Evolutionary conservation across 2,797 vertebrate species (phyloP).

Genomic region (Phoxinus dragarum): DNA sequence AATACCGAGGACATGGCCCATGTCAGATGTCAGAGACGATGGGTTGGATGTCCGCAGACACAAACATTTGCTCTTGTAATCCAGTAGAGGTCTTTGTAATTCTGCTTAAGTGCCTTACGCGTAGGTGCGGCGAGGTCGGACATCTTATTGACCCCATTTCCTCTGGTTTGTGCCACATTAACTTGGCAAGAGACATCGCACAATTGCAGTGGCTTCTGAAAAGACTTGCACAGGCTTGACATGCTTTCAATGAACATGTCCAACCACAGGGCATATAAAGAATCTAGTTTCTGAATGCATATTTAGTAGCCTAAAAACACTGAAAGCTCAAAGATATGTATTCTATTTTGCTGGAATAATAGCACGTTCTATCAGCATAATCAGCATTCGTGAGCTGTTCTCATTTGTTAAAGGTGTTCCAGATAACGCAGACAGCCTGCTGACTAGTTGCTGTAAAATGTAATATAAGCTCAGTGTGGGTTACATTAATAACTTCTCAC

Average conservation of each 20-base stretch:
- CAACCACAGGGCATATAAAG: not conserved
- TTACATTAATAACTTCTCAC: slow-evolving; percentile 31
- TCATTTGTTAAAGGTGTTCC: slow-evolving; percentile 24
- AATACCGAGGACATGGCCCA: slow-evolving; percentile 35
- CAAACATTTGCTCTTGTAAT: slow-evolving; percentile 55
- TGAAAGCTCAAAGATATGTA: not conserved
- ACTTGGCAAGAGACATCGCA: slow-evolving; percentile 14
- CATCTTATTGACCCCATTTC: slow-evolving; percentile 49
- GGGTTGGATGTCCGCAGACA: slow-evolving; percentile 27
- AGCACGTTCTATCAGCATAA: not conserved
- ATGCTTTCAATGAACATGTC: not conserved
- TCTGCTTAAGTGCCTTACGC: slow-evolving; percentile 35
- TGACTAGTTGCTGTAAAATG: slow-evolving; percentile 32
- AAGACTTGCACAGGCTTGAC: not conserved
- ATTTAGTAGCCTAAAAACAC: not conserved
- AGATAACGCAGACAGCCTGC: slow-evolving; percentile 23
- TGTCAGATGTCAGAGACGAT: slow-evolving; percentile 53
- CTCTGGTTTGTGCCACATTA: slow-evolving; percentile 21
- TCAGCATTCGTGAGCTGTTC: slow-evolving; percentile 4
- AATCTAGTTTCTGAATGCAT: not conserved
- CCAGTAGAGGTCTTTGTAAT: slow-evolving; percentile 52
- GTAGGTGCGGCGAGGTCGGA: slow-evolving; percentile 14
- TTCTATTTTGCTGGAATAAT: slow-evolving; percentile 13
- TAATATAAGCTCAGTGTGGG: slow-evolving; percentile 22
- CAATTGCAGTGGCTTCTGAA: slow-evolving; percentile 11